Conservation (phyloP, 2,888 invertebrate genomes). For the Drosophila neoperkinsi region DNA sequence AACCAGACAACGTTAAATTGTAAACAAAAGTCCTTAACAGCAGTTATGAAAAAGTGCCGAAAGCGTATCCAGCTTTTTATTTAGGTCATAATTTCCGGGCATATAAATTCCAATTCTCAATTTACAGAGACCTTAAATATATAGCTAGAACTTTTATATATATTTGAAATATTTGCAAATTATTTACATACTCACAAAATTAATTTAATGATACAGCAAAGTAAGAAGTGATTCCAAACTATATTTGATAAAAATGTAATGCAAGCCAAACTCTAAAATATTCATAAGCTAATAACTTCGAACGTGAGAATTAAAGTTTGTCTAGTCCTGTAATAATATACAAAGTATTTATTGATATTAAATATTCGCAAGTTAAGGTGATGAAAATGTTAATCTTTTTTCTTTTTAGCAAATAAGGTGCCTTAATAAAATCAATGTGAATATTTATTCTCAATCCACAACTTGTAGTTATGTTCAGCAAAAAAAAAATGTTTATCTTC, state of each 20-base stretch:
- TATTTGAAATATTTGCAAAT: not conserved
- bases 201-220: not conserved
- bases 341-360: not conserved
- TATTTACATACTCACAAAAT: not conserved
- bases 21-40: constrained; percentile 11
- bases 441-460: not conserved
- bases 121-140: not conserved
- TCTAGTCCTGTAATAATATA: not conserved
- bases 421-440: not conserved
- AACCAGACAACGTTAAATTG: constrained; percentile 30
- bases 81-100: not conserved
- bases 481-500: not conserved
- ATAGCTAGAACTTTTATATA: not conserved
- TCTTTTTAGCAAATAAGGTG: not conserved
- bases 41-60: not conserved
- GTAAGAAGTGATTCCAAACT: not conserved
- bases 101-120: not conserved
- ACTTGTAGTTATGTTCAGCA: not conserved
- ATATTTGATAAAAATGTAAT: not conserved
- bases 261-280: not conserved
- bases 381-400: not conserved
- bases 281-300: not conserved
- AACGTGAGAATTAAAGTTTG: not conserved
- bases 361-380: not conserved
- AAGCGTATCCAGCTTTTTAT: not conserved